These are phyloP conservation scores for Nematopogon swammerdamellus DNA, from an alignment of 2,888 invertebrate species.

Conservation along the genomic window DNA sequence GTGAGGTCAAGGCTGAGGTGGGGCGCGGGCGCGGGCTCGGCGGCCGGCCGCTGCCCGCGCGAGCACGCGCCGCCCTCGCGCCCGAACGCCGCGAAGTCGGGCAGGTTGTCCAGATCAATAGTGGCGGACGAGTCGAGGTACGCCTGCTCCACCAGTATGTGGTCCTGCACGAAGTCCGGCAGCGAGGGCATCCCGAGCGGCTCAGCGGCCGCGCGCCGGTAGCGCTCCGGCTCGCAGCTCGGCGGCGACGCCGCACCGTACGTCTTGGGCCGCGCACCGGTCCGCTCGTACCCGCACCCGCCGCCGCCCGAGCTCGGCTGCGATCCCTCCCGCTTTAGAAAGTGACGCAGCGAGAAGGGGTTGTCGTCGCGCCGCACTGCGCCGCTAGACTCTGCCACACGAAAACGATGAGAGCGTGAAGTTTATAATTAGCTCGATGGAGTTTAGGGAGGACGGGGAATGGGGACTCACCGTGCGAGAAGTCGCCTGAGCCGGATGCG, in stretches of 20 bases:
- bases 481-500: neutral
- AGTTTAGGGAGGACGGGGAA: too few species aligned
- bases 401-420: slow-evolving; percentile 14
- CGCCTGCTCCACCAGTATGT: slow-evolving; percentile 75
- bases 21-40: slow-evolving; percentile 21
- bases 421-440: neutral
- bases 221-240: slow-evolving; percentile 36
- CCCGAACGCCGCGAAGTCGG: slow-evolving; percentile 44
- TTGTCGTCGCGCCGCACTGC: slow-evolving; percentile 64
- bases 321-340: slow-evolving; percentile 65
- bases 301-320: slow-evolving; percentile 52
- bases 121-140: slow-evolving; percentile 57
- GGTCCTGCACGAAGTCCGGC: slow-evolving; percentile 89
- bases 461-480: neutral
- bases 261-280: slow-evolving; percentile 79
- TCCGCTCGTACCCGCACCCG: slow-evolving; percentile 59
- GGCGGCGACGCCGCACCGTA: slow-evolving; percentile 47
- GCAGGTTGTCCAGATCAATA: slow-evolving; percentile 62
- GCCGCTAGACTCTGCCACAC: slow-evolving; percentile 42
- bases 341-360: slow-evolving; percentile 84
- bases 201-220: slow-evolving; percentile 43
- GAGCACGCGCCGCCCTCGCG: slow-evolving; percentile 25
- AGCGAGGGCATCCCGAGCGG: slow-evolving; percentile 61
- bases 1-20: slow-evolving; percentile 45
- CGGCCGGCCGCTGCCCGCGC: slow-evolving; percentile 8